Percentiles rank a stretch among this genome's conserved stretches.
Conservation (phyloP, 1,140 invertebrate genomes). For the Drepana arcuata region DNA sequence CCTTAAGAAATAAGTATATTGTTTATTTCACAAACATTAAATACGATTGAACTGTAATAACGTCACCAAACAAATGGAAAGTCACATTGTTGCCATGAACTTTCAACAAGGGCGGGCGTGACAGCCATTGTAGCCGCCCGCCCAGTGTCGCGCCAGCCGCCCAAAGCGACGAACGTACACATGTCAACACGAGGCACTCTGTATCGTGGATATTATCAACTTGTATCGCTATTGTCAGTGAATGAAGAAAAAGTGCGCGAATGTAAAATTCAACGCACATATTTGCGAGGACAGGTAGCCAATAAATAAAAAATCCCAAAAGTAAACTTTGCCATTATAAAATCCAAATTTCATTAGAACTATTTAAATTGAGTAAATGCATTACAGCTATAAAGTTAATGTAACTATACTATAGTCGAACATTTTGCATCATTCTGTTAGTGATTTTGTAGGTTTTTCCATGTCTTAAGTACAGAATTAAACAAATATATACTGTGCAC, state of each 20-base stretch:
- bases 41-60: constrained; percentile 30
- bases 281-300: too few species aligned
- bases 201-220: constrained; percentile 19
- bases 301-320: too few species aligned
- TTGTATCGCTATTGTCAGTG: constrained; percentile 10
- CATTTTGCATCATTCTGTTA: too few species aligned
- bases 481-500: too few species aligned
- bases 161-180: constrained; percentile 31
- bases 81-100: constrained; percentile 53
- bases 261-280: too few species aligned
- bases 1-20: constrained; percentile 22
- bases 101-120: constrained; percentile 53
- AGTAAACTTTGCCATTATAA: too few species aligned
- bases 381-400: too few species aligned
- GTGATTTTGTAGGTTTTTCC: too few species aligned
- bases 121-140: constrained; percentile 26
- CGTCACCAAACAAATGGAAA: constrained; percentile 30
- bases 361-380: too few species aligned
- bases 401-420: too few species aligned
- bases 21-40: constrained; percentile 23
- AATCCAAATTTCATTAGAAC: too few species aligned
- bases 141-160: constrained; percentile 51
- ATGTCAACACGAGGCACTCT: constrained; percentile 2
- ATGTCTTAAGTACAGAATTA: too few species aligned
- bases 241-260: constrained; percentile 8